A percentile compares a stretch with the other conserved stretches of the same genome.
These are phyloP conservation scores for Chrysodeixis includens DNA, from an alignment of 2,888 invertebrate genomes.

Conservation along the genomic window DNA sequence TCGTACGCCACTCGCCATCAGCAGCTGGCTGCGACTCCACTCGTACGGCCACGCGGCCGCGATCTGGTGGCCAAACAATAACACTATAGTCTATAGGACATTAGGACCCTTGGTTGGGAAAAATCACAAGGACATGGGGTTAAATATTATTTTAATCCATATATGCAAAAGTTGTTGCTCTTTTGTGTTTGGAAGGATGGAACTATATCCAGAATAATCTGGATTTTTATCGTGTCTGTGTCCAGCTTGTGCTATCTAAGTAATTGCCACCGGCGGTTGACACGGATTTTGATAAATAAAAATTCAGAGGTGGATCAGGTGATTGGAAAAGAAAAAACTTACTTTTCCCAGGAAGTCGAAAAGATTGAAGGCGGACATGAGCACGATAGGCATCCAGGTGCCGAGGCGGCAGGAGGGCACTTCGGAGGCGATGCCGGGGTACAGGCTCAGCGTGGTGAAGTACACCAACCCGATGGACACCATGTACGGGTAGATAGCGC, in stretches of 20 bases:
- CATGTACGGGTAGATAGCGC: slow-evolving; percentile 97
- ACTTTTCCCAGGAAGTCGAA: slow-evolving; percentile 96
- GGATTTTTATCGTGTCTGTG: no score
- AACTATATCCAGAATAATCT: no score
- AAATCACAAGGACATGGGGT: no score
- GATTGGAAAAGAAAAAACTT: slow-evolving; percentile 38
- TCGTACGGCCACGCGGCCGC: slow-evolving; percentile 94
- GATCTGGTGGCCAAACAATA: slow-evolving; percentile 82
- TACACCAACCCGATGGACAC: slow-evolving; percentile 96
- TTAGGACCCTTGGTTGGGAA: no score
- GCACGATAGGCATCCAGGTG: slow-evolving; percentile 97
- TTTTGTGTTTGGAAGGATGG: no score
- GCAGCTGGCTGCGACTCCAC: slow-evolving; percentile 94
- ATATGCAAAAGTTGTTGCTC: no score
- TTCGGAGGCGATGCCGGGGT: slow-evolving; percentile 97
- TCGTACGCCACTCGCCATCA: slow-evolving; percentile 93
- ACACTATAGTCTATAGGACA: no score
- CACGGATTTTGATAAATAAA: no score
- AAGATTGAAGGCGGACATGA: slow-evolving; percentile 96
- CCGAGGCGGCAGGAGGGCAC: slow-evolving; percentile 94
- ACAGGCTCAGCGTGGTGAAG: slow-evolving; percentile 96
- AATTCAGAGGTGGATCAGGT: neutral
- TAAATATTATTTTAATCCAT: no score
- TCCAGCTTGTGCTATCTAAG: no score
- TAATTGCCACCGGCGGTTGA: no score